Evolutionary conservation across 1,140 invertebrate species (phyloP), one percentile per base, ranked within the genome.

Genomic region (Heliothis subflexa): DNA sequence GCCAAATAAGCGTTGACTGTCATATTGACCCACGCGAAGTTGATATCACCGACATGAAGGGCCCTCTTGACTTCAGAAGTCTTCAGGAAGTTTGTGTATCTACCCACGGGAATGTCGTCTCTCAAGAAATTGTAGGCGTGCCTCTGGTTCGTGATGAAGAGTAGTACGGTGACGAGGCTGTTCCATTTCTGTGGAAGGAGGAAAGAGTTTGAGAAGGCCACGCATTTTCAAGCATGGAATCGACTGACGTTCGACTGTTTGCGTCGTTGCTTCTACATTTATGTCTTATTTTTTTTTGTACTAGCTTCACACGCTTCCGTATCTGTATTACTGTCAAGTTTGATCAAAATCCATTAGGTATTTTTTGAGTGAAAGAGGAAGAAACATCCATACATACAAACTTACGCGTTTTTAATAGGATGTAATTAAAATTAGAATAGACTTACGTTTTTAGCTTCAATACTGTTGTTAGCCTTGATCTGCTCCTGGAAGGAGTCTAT

Each of bases 91-190:
- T 94, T 82, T 13, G 88, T 86, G 57, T 88, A 94, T 12, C 78
- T 76, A 4, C 90, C 93, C 0, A 89, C 75, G 21, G 16, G 71
- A n/a, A 89, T 47, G 0, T 95, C 91, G 87, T 83, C 93, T 84
- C 94, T 78, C 0, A 98, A 87, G 87, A 97, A 98, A 89, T 99
- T 98, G 86, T 95, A 94, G 55, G 93, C 82, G 81, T 94, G 84
- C 82, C 86, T 88, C 96, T 97, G 95, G 70, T 96, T 93, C 3
- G 95, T 84, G 54, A 92, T 86, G 54, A 96, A 95, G 7, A 97
- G 91, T 84, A 96, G 95, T 21, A 95, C 85, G 0, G 93, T 86
- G 85, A 96, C 74, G 0, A 93, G 62, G 33, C 54, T 82, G 52
- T 71, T 84, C 89, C 90, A 94, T 89, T 90, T 91, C 93, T 81